Base-by-base conservation (phyloP, 2,797 vertebrate species). In the Myioborus miniatus region DNA sequence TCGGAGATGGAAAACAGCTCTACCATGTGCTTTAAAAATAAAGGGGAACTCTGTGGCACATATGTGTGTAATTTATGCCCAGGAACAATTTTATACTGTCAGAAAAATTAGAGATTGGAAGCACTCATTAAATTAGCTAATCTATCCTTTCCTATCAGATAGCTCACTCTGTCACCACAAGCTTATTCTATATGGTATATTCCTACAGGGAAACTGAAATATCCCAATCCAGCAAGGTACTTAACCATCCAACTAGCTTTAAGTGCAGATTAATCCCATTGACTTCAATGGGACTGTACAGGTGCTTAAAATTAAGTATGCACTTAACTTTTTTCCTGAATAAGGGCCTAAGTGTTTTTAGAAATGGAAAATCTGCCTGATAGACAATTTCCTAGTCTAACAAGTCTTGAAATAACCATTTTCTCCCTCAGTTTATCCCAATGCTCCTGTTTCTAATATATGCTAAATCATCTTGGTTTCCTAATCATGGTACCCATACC, bases 31-130 rank as follows among this genome's bases (percentile, higher is more conserved):
- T 94, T 94, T 70, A 88, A 94, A 91, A 97, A 94, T 88, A 76
- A 93, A 93, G 47, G 55, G 68, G 49, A 90, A 37, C 70, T 83
- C 50, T 80, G 46, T 94, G 90, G 71, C 94, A 93, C 96, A 95
- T 91, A 80, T 95, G 96, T 77, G 52, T 96, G 78, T 63, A 90
- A 97, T 96, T 97, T 96, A 84, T 96, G 60, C 80, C 71, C 77
- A 92, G 83, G 56, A 91, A 91, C 88, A 80, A 62, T 95, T 96
- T 96, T 95, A 93, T 89, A 92, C 88, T 95, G 91, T 96, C 94
- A 96, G 83, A 93, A 97, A 95, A 96, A 96, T 84, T 90, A 90
- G 49, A 97, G 64, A 96, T 94, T 96, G 74, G 91, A 93, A 91
- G 85, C 52, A 80, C 11, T 87, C 81, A 89, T 96, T 96, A 97